Evolutionary conservation across 2,113 vertebrate species (phyloP).

Genomic region (Craseonycteris thonglongyai): DNA sequence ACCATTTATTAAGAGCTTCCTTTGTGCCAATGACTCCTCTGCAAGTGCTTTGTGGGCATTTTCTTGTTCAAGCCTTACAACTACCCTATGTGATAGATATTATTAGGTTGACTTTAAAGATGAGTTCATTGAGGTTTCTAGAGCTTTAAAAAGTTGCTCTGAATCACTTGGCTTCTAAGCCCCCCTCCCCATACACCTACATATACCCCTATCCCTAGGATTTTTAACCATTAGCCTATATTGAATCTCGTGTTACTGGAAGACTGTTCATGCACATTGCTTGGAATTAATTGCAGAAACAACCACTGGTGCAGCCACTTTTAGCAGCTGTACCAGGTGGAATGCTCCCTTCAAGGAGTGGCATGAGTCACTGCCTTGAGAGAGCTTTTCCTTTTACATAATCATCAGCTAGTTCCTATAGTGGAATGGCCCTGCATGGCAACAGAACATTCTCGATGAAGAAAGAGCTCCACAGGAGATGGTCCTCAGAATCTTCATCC

Average conservation of each 20-base stretch:
- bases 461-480: neutral
- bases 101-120: neutral
- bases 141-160: neutral
- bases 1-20: neutral
- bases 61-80: slow-evolving; percentile 20
- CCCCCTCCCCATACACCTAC: neutral
- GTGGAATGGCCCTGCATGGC: neutral
- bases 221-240: neutral
- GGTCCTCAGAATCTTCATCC: neutral
- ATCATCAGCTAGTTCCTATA: neutral
- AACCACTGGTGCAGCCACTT: neutral
- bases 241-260: neutral
- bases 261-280: slow-evolving; percentile 27
- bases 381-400: neutral
- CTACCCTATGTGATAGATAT: neutral
- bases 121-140: neutral
- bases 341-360: neutral
- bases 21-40: neutral
- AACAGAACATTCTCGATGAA: neutral
- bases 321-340: neutral
- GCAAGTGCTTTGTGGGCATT: neutral
- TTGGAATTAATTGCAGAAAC: slow-evolving; percentile 45
- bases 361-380: neutral
- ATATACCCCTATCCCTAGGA: neutral
- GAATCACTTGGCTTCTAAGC: neutral